Percentiles rank a stretch among this genome's conserved stretches.
These are phyloP conservation scores for Pachydiplax longipennis DNA, from an alignment of 2,888 invertebrate genomes.

Conservation along the genomic window DNA sequence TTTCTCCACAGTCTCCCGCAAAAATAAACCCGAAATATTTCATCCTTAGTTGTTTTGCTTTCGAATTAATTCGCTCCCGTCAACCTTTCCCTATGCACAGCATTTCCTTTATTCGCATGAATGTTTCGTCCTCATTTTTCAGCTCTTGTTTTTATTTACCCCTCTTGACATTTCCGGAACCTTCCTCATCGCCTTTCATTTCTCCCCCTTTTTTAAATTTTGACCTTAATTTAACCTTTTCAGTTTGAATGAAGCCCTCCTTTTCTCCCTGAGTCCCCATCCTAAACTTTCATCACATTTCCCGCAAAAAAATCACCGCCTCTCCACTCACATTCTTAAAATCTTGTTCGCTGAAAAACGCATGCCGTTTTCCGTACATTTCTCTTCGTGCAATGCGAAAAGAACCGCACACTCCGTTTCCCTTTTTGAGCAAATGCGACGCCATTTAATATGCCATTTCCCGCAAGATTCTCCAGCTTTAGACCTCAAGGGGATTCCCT, in stretches of 20 bases:
- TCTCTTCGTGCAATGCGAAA: background rate
- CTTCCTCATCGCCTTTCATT: background rate
- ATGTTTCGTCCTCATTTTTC: too few relatives aligned
- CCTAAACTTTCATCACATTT: background rate
- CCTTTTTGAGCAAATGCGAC: background rate
- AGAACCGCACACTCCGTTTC: background rate
- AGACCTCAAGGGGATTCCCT: background rate
- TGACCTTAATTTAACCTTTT: constrained; percentile 2
- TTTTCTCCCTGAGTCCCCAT: background rate
- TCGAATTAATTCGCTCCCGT: too few relatives aligned
- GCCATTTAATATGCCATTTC: background rate
- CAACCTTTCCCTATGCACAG: too few relatives aligned
- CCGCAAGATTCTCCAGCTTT: background rate
- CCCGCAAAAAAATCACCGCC: background rate
- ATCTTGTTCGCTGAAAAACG: background rate
- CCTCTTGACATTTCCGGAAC: background rate
- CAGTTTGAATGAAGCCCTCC: background rate
- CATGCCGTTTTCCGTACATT: background rate
- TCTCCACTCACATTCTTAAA: background rate
- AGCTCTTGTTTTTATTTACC: background rate
- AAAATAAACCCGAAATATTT: too few relatives aligned
- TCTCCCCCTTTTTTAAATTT: background rate
- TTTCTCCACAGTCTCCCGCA: too few relatives aligned
- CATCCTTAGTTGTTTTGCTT: too few relatives aligned
- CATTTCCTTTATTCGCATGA: too few relatives aligned